Evolutionary conservation across 2,888 invertebrate species (phyloP).

Genomic region (Pristionchus japonicus): DNA sequence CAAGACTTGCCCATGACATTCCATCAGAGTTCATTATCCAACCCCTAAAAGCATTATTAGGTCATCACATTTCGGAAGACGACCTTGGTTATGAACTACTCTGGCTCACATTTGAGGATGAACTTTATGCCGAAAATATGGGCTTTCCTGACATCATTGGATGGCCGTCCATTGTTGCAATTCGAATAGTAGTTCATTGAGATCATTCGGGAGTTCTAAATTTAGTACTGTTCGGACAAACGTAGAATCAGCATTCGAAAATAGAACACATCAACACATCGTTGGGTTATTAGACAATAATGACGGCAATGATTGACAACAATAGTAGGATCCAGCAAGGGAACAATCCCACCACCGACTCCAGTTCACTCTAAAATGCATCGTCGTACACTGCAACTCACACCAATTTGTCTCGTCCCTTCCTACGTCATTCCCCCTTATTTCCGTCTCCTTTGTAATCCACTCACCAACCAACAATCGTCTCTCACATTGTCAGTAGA

Average conservation of each 20-base stretch:
- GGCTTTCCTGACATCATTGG: background rate
- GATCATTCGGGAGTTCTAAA: background rate
- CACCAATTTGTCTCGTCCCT: background rate
- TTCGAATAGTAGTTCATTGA: background rate
- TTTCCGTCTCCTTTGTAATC: background rate
- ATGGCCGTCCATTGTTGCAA: too few relatives aligned
- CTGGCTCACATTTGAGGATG: background rate
- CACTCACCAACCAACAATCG: background rate
- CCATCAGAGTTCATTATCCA: background rate
- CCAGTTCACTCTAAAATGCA: constrained; percentile 2
- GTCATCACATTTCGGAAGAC: background rate
- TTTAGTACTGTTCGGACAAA: too few relatives aligned
- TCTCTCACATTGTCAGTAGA: background rate
- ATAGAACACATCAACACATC: too few relatives aligned
- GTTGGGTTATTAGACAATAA: too few relatives aligned
- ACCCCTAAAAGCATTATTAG: background rate
- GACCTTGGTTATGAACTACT: background rate
- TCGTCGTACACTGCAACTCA: background rate
- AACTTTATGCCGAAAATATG: background rate
- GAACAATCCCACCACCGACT: background rate
- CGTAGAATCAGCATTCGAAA: too few relatives aligned
- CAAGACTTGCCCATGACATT: background rate
- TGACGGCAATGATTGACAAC: too few relatives aligned
- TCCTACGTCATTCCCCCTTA: background rate
- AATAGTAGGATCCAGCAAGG: too few relatives aligned